Evolutionary conservation across 1,140 invertebrate species (phyloP).

Genomic region (Pseudomyrmex sp.): DNA sequence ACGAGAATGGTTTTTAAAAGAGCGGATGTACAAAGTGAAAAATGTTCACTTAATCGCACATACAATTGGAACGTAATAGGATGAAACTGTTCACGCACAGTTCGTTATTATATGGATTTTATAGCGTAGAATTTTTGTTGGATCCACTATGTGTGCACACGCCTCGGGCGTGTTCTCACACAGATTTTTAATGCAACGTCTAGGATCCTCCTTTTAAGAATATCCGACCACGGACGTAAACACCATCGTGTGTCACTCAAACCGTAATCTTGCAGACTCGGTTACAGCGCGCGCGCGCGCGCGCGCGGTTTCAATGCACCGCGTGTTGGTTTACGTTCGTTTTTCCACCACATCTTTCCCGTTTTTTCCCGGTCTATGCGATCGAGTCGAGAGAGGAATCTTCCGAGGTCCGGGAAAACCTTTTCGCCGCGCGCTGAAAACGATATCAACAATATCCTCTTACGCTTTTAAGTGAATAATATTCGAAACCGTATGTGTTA

Average conservation of each 20-base stretch:
- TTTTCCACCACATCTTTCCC: background rate
- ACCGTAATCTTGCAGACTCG: slow-evolving; percentile 23
- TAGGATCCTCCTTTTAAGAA: slow-evolving; percentile 31
- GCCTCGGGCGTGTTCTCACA: background rate
- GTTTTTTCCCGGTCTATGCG: background rate
- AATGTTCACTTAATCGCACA: slow-evolving; percentile 15
- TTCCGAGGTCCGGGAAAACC: slow-evolving; percentile 13
- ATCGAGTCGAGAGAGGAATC: slow-evolving; percentile 34
- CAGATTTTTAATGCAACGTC: slow-evolving; percentile 35
- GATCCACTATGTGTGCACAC: background rate
- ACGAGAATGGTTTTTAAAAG: no score
- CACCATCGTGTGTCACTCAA: slow-evolving; percentile 59
- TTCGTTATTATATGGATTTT: slow-evolving; percentile 8
- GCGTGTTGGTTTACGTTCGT: slow-evolving; percentile 25
- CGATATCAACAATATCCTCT: slow-evolving; percentile 8
- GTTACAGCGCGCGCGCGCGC: slow-evolving; percentile 34
- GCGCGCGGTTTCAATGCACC: slow-evolving; percentile 26
- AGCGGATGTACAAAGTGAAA: background rate
- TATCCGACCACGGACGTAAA: slow-evolving; percentile 57
- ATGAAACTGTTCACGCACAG: background rate
- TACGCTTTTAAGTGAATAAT: slow-evolving; percentile 15
- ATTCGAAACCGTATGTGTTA: background rate
- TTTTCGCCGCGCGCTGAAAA: slow-evolving; percentile 10
- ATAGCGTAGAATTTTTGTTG: background rate
- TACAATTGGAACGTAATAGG: background rate